Percentiles rank a stretch among this genome's conserved stretches.
Evolutionary conservation across 2,113 vertebrate species (phyloP).

Genomic region (Melanostigma gelatinosum): DNA sequence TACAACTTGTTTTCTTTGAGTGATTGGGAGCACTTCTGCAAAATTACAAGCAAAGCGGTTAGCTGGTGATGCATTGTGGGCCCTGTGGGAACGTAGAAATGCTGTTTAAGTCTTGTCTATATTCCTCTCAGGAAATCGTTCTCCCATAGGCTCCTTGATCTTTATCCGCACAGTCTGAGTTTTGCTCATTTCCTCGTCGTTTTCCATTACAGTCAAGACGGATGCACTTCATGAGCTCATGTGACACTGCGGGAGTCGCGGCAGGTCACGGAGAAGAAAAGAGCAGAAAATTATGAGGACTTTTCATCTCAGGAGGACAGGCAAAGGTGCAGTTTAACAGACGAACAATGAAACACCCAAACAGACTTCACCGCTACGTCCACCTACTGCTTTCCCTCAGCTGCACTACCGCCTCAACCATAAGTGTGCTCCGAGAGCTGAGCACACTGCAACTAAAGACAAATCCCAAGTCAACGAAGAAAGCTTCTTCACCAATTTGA

Average conservation of each 20-base stretch:
- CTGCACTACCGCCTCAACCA: neutral
- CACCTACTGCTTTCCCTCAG: neutral
- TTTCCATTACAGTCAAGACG: slow-evolving; percentile 52
- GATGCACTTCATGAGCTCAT: slow-evolving; percentile 46
- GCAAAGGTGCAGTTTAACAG: slow-evolving; percentile 28
- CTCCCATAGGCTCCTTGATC: slow-evolving; percentile 61
- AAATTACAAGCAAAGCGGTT: slow-evolving; percentile 73
- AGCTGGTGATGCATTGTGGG: slow-evolving; percentile 59
- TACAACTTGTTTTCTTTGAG: slow-evolving; percentile 49
- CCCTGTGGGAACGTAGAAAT: slow-evolving; percentile 47
- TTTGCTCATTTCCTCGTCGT: slow-evolving; percentile 75
- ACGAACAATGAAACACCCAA: slow-evolving; percentile 7
- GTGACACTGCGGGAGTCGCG: slow-evolving; percentile 37
- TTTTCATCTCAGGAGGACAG: slow-evolving; percentile 44
- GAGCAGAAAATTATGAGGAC: slow-evolving; percentile 13
- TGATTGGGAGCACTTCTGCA: slow-evolving; percentile 66
- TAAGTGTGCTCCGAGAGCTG: neutral
- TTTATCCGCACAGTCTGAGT: slow-evolving; percentile 62
- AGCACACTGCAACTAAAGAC: too few species aligned
- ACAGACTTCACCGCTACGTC: slow-evolving; percentile 8
- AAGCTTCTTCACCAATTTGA: neutral
- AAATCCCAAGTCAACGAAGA: neutral
- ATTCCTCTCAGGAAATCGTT: slow-evolving; percentile 52
- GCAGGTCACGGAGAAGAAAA: slow-evolving; percentile 48
- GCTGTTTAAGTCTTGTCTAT: slow-evolving; percentile 48